Conservation (phyloP, 2,888 invertebrate species). For the Formica aserva region DNA sequence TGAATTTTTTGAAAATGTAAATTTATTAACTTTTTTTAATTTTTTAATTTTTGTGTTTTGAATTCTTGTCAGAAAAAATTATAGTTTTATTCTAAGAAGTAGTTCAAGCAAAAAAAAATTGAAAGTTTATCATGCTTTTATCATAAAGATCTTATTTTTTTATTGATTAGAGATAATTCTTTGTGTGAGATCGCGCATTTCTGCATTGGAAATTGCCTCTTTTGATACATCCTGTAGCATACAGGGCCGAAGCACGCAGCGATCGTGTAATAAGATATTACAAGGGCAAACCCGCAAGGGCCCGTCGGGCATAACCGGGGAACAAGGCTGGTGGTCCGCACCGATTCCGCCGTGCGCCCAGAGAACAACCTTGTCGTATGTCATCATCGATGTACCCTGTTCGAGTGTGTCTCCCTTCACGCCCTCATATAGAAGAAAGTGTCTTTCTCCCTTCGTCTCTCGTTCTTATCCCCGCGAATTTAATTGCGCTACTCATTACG, state of each 20-base stretch:
- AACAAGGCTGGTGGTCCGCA: constrained; percentile 76
- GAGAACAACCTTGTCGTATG: constrained; percentile 66
- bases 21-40: background rate
- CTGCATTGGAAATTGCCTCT: background rate
- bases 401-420: constrained; percentile 21
- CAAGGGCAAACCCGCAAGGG: constrained; percentile 77
- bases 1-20: background rate
- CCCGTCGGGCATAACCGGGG: constrained; percentile 72
- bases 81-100: background rate
- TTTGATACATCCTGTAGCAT: constrained; percentile 45
- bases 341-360: constrained; percentile 69
- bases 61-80: background rate
- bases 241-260: constrained; percentile 67
- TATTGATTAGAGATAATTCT: background rate
- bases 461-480: constrained; percentile 9
- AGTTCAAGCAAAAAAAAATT: background rate
- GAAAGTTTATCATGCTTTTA: background rate
- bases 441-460: background rate
- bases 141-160: background rate
- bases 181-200: background rate
- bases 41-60: background rate
- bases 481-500: constrained; percentile 26
- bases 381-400: constrained; percentile 57
- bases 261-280: constrained; percentile 81
- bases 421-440: background rate